Evolutionary conservation across 2,113 vertebrate species (phyloP), one percentile per base, ranked within the genome.

Genomic region (Drymodes brunneopygia): DNA sequence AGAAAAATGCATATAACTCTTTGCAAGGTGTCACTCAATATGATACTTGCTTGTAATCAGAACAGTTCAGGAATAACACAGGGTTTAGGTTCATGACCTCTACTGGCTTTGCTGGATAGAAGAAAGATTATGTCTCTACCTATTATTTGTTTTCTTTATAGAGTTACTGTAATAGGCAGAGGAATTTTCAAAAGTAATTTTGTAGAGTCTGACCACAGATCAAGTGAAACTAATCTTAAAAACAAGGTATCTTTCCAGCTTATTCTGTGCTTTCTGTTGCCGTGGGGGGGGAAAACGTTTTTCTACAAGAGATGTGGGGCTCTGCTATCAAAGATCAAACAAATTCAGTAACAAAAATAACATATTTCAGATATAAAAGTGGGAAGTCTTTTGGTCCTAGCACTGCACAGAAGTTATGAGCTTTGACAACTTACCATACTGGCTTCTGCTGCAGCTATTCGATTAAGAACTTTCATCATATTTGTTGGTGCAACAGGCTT

Each of bases 401-500:
- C 25, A 64, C 21, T 45, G 42, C 31, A 50, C 23, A 60, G 38
- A 87, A 87, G 22, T 83, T 44, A 71, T 2, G 64, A 86, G 50
- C 74, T 92, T 72, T 48, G 54, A 78, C 20, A 61, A 69, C 95
- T 98, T 97, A 99, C 99, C 98, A 97, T 97, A 81, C 69, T 98
- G 65, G 98, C 97, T 97, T 99, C 99, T 81, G 94, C 40, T 44
- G 98, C 80, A 81, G 98, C 97, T 92, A 99, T 99, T 83, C 98
- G 97, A 86, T 83, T 98, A 71, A 99, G 98, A 91, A 99, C 98
- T 95, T 99, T 99, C 98, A 99, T 98, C 99, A 99, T 98, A 60
- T 98, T 98, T 77, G 99, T 99, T 48, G 98, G 99, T 92, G 99
- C 98, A 92, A 99, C 96, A 19, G 99, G 99, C 93, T 99, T 99